These are phyloP conservation scores for Anoplophora glabripennis DNA, from an alignment of 1,140 invertebrate genomes.

Conservation along the genomic window DNA sequence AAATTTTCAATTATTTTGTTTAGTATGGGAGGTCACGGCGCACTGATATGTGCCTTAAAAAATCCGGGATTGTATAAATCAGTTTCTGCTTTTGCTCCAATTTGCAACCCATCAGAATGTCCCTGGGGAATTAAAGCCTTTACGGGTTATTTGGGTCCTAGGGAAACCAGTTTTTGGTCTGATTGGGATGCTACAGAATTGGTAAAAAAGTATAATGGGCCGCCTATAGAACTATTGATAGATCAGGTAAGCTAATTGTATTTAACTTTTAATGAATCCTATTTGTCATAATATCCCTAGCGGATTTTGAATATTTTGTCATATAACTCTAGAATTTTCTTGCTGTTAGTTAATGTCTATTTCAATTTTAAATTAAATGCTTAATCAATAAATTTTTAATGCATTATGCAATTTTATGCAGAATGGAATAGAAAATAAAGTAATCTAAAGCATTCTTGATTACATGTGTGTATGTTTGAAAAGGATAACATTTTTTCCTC, in stretches of 20 bases:
- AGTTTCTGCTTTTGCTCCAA: conserved; percentile 96
- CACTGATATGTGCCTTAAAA: conserved; percentile 86
- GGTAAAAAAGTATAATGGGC: conserved; percentile 80
- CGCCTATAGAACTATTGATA: conserved; percentile 78
- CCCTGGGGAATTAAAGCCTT: conserved; percentile 91
- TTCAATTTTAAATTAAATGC: too few relatives aligned
- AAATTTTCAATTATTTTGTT: conserved; percentile 35
- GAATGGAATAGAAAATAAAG: too few relatives aligned
- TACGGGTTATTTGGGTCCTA: conserved; percentile 77
- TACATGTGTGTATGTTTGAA: too few relatives aligned
- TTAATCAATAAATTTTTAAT: too few relatives aligned
- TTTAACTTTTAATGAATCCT: background rate
- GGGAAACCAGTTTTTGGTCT: conserved; percentile 66
- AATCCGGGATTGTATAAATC: conserved; percentile 87
- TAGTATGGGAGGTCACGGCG: conserved; percentile 97
- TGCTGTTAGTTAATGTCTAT: too few relatives aligned
- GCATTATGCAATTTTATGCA: too few relatives aligned
- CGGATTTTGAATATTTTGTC: too few relatives aligned
- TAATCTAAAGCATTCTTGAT: too few relatives aligned
- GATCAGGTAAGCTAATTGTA: conserved; percentile 71
- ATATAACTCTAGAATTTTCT: too few relatives aligned
- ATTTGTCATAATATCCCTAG: too few relatives aligned
- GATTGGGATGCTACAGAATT: conserved; percentile 88
- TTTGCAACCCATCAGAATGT: conserved; percentile 82
- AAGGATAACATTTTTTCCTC: too few relatives aligned